These are phyloP conservation scores for Bombus cullumanus DNA, from an alignment of 1,140 invertebrate species.

Conservation along the genomic window DNA sequence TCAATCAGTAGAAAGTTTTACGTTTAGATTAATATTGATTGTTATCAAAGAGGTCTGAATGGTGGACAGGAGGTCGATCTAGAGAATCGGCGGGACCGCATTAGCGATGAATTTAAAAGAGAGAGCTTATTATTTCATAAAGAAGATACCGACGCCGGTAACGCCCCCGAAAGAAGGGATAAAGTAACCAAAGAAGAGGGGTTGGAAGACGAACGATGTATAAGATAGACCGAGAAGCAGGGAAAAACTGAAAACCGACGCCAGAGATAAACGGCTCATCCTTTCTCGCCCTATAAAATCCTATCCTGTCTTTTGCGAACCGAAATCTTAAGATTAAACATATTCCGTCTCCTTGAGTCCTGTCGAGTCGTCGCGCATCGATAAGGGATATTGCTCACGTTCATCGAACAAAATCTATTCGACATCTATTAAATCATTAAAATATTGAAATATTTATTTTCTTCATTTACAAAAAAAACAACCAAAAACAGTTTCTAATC, in stretches of 20 bases:
- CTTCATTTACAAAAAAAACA: too few relatives aligned
- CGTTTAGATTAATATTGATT: neutral
- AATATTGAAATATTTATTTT: neutral
- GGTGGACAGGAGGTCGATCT: slow-evolving; percentile 16
- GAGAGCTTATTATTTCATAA: slow-evolving; percentile 79
- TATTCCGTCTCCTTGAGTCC: slow-evolving; percentile 61
- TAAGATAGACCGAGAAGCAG: slow-evolving; percentile 53
- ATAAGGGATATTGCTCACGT: neutral
- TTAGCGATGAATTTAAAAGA: slow-evolving; percentile 81
- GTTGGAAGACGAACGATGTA: slow-evolving; percentile 28
- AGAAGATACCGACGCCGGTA: slow-evolving; percentile 68
- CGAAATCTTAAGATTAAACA: slow-evolving; percentile 78
- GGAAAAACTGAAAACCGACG: slow-evolving; percentile 81
- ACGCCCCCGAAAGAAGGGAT: slow-evolving; percentile 72
- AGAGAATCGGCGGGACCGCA: neutral
- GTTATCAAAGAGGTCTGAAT: neutral
- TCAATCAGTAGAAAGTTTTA: neutral
- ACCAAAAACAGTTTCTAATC: neutral
- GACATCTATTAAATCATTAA: too few relatives aligned
- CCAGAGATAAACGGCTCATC: slow-evolving; percentile 82
- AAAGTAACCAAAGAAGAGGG: slow-evolving; percentile 71
- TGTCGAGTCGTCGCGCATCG: neutral
- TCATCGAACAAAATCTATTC: neutral
- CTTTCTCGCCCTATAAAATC: slow-evolving; percentile 74
- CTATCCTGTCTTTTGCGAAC: slow-evolving; percentile 72